Conservation (phyloP, 2,888 invertebrate species). For the Hypomecis atomaria region DNA sequence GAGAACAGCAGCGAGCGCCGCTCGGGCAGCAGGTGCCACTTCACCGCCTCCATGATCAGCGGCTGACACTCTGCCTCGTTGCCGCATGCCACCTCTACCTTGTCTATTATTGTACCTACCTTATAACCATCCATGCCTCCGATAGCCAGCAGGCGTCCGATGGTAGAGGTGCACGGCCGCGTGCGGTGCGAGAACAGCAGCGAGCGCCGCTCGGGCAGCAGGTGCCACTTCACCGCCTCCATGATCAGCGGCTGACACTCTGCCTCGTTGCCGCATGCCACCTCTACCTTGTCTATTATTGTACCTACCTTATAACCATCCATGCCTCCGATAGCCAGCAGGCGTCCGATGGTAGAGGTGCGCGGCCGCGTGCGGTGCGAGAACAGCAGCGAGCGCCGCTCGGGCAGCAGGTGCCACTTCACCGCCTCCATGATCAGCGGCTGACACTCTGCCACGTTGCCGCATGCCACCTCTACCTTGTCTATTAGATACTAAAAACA, state of each 20-base stretch:
- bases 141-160: no score
- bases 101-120: no score
- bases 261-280: slow-evolving; percentile 80
- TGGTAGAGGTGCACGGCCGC: no score
- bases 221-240: slow-evolving; percentile 97
- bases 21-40: no score
- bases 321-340: slow-evolving; percentile 96
- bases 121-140: no score
- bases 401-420: slow-evolving; percentile 96
- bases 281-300: slow-evolving; percentile 90
- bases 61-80: no score
- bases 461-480: slow-evolving; percentile 89
- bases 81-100: no score
- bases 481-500: slow-evolving; percentile 92
- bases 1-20: no score
- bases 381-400: slow-evolving; percentile 90
- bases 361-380: slow-evolving; percentile 93
- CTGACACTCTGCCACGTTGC: slow-evolving; percentile 90
- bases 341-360: slow-evolving; percentile 95
- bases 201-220: slow-evolving; percentile 93
- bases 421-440: slow-evolving; percentile 96
- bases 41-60: no score
- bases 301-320: slow-evolving; percentile 91
- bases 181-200: no score
- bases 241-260: slow-evolving; percentile 94